Percentiles rank a stretch among this genome's conserved stretches.
Conservation (phyloP, 2,888 invertebrate genomes). For the Molorchus minor region DNA sequence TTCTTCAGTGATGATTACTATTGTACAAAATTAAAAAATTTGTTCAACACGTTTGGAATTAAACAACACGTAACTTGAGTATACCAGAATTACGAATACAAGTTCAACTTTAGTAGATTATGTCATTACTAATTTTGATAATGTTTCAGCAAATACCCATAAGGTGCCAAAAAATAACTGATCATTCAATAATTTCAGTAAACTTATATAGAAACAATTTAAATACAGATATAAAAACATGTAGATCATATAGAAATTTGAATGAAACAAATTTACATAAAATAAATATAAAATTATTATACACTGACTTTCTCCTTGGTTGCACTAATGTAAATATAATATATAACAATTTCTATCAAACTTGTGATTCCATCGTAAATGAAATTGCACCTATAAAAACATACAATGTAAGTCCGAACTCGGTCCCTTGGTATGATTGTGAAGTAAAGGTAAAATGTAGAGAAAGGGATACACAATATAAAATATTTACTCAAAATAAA, state of each 20-base stretch:
- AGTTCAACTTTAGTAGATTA: conserved; percentile 11
- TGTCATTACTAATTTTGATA: conserved; percentile 4
- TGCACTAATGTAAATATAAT: conserved; percentile 2
- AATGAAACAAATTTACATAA: neutral
- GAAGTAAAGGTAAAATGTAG: neutral
- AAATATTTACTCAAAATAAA: neutral
- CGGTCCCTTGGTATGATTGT: conserved; percentile 9
- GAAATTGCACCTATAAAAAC: neutral
- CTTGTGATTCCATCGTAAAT: neutral
- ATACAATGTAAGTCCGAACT: neutral
- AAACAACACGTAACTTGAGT: conserved; percentile 20
- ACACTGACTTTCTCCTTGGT: neutral
- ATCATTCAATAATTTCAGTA: neutral
- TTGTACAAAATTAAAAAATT: conserved; percentile 12
- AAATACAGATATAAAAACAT: neutral
- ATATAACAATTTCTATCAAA: neutral
- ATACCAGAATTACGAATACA: conserved; percentile 10
- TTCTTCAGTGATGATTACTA: conserved; percentile 17
- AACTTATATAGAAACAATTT: neutral
- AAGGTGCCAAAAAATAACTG: conserved; percentile 14
- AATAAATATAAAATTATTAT: conserved; percentile 2
- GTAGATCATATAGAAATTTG: neutral
- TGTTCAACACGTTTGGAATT: conserved; percentile 15
- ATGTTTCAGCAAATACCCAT: neutral
- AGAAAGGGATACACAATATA: conserved; percentile 1